A percentile compares a stretch with the other conserved stretches of the same genome.
Conservation (phyloP, 2,797 vertebrate species). For the Enteromius viviparus region DNA sequence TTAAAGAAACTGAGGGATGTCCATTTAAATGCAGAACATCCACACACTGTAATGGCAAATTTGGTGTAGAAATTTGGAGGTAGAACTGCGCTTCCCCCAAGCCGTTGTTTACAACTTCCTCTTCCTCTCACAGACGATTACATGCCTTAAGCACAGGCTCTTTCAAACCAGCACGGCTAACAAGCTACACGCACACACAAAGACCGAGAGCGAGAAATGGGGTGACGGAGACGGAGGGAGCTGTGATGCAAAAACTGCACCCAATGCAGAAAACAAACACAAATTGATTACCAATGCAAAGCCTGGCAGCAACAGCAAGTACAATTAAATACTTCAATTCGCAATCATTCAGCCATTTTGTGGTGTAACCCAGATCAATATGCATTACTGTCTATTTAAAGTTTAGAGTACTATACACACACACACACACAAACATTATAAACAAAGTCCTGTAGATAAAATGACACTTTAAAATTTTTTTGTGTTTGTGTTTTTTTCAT, state of each 20-base stretch:
- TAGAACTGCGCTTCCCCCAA: not conserved
- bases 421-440: not conserved
- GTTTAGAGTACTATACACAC: constrained; percentile 1
- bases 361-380: constrained; percentile 72
- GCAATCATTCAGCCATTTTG: constrained; percentile 70
- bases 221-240: not conserved
- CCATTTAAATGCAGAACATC: not conserved
- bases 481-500: not conserved
- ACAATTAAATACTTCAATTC: constrained; percentile 78
- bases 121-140: constrained; percentile 31
- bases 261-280: constrained; percentile 44
- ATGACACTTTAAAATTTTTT: not conserved
- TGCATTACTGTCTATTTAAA: constrained; percentile 68
- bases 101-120: constrained; percentile 26
- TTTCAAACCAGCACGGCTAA: constrained; percentile 16
- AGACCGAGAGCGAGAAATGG: not conserved
- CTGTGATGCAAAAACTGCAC: constrained; percentile 56
- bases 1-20: not conserved
- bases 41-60: not conserved
- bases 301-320: constrained; percentile 67
- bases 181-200: constrained; percentile 1
- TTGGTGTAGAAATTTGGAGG: not conserved
- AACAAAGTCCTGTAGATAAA: not conserved
- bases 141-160: not conserved
- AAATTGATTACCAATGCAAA: constrained; percentile 75